phyloP scores from a whole-genome alignment of 53 echinoderm and acorn worm genomes.

The Temnopleurus reevesii region DNA sequence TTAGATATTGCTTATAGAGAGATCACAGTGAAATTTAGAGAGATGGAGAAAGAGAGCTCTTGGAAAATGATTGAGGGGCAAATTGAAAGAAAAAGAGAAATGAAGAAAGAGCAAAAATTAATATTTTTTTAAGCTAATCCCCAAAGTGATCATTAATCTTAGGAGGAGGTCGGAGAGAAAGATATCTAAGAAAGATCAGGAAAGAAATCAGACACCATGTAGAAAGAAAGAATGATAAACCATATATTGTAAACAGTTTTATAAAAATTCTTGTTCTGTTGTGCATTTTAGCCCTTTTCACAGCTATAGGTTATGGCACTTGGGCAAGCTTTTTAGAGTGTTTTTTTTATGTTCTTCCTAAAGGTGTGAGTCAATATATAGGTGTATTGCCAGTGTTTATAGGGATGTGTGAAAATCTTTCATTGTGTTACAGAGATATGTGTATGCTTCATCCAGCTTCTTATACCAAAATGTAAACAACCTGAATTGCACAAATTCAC shows the following conservation, averaged over 20 bases:
- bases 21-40: no score
- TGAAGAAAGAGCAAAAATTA: not conserved
- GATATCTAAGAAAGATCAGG: no score
- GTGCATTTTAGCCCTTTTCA: not conserved
- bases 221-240: constrained; percentile 22
- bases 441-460: no score
- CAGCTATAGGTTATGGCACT: not conserved
- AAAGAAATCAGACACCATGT: not conserved
- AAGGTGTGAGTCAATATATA: not conserved
- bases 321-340: not conserved
- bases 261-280: not conserved
- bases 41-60: not conserved
- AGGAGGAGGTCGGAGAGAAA: not conserved
- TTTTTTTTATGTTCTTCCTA: not conserved
- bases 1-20: not conserved
- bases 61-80: not conserved
- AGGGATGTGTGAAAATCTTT: constrained; percentile 11
- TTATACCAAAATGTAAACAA: no score
- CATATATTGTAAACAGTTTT: not conserved
- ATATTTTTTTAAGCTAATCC: no score
- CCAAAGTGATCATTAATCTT: no score
- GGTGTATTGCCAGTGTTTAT: not conserved
- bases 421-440: not conserved
- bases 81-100: not conserved
- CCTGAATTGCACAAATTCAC: no score